Conservation (phyloP, 37 sponge, comb jelly and placozoan species). For the Theonella swinhoei region DNA sequence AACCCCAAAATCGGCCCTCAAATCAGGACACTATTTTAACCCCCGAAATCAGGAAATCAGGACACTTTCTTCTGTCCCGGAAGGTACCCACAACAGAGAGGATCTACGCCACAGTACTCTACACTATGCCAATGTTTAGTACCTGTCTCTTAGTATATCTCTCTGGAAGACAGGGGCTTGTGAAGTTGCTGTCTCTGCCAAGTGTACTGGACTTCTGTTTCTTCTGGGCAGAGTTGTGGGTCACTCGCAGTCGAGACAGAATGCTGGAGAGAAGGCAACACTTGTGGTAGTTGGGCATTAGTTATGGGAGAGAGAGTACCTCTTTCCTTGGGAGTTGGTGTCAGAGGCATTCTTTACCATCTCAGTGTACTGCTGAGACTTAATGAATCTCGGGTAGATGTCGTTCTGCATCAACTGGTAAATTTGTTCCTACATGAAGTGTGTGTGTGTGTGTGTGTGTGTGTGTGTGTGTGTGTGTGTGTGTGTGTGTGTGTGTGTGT, state of each 20-base stretch:
- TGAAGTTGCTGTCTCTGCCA: conserved; percentile 15
- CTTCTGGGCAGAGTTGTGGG: neutral
- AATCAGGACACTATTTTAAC: too few relatives aligned
- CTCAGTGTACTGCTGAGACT: conserved; percentile 20
- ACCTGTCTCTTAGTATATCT: conserved; percentile 64
- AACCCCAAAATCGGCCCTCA: too few relatives aligned
- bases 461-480: too few relatives aligned
- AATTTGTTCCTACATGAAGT: conserved; percentile 62
- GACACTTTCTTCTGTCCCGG: too few relatives aligned
- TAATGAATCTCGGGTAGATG: conserved; percentile 86
- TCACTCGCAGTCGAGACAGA: conserved; percentile 12
- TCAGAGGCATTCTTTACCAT: neutral
- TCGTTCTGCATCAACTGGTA: conserved; percentile 89
- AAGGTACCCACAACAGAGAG: too few relatives aligned
- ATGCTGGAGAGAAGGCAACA: neutral
- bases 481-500: too few relatives aligned
- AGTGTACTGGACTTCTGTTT: conserved; percentile 1
- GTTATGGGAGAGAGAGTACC: neutral
- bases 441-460: neutral
- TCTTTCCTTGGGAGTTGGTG: neutral
- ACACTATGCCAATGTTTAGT: neutral
- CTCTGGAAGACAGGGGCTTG: conserved; percentile 58
- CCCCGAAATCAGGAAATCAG: too few relatives aligned
- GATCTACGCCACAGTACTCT: too few relatives aligned
- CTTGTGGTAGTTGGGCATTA: neutral